These are phyloP conservation scores for Scomber scombrus DNA, from an alignment of 2,113 vertebrate species.

Conservation along the genomic window DNA sequence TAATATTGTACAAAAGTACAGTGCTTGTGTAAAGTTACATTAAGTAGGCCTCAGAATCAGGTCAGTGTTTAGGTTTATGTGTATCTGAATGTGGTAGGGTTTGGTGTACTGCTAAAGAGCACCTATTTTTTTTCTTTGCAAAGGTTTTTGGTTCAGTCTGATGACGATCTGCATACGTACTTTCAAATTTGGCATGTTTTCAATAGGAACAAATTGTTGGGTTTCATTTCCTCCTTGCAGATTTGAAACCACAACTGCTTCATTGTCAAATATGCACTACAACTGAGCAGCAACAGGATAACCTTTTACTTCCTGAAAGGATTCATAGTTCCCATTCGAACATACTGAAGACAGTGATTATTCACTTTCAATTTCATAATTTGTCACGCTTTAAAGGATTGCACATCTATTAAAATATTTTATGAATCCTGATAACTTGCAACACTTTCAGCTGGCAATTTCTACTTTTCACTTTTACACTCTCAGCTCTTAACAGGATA, in stretches of 20 bases:
- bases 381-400: background rate
- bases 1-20: no score
- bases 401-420: background rate
- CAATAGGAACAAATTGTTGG: background rate
- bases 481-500: background rate
- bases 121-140: background rate
- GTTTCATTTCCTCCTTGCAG: constrained; percentile 27
- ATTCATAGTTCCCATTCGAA: no score
- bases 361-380: background rate
- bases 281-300: background rate
- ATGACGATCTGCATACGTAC: background rate
- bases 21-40: no score
- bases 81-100: no score
- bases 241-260: background rate
- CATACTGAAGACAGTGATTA: background rate
- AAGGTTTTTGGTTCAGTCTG: background rate
- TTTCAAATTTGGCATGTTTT: background rate
- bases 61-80: no score
- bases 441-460: background rate
- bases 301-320: constrained; percentile 18
- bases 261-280: background rate
- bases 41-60: no score
- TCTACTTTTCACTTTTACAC: background rate
- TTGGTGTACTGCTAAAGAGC: no score
- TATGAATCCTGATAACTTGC: background rate